Evolutionary conservation across 2,888 invertebrate species (phyloP), one percentile per base, ranked within the genome.

Genomic region (Dicyrtoma fusca): DNA sequence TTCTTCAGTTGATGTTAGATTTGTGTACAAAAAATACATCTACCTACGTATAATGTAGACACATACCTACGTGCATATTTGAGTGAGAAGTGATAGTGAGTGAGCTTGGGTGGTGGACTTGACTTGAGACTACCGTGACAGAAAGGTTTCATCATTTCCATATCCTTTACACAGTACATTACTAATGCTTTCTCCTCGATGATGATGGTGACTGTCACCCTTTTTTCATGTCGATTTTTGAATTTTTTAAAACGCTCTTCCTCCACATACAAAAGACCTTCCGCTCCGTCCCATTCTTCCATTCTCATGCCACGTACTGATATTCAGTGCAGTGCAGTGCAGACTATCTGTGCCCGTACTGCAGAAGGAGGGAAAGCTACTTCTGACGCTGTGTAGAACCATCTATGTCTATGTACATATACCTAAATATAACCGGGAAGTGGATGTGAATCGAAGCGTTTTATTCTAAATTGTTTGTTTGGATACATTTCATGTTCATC

Each of bases 101-200:
- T 34, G 3, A n/a, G n/a, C n/a, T n/a, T n/a, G n/a, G n/a, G n/a
- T n/a, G n/a, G n/a, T 34, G 34, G 34, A 34, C 34, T 34, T 17
- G 61, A 42, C 42, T 61, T 34, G 61, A 61, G 17, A 61, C 4
- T 34, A 34, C 34, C 34, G 61, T 61, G 61, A 61, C 61, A 72
- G 53, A 72, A 75, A 70, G 74, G 72, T 75, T 75, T 75, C 69
- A 75, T 72, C 72, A 71, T 64, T 51, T 63, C 51, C 63, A 71
- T 74, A 64, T 71, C 63, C 62, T 68, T 62, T 64, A 62, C 65
- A 68, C 61, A 64, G 64, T 69, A 62, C 74, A 72, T 72, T 72
- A 68, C 71, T 70, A 73, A 71, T 73, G 71, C 73, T 73, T 70
- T 70, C 69, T 63, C 69, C 57, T 72, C 69, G 63, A 74, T n/a